Evolutionary conservation across 2,888 invertebrate species (phyloP).

Genomic region (Odontocerum albicorne): DNA sequence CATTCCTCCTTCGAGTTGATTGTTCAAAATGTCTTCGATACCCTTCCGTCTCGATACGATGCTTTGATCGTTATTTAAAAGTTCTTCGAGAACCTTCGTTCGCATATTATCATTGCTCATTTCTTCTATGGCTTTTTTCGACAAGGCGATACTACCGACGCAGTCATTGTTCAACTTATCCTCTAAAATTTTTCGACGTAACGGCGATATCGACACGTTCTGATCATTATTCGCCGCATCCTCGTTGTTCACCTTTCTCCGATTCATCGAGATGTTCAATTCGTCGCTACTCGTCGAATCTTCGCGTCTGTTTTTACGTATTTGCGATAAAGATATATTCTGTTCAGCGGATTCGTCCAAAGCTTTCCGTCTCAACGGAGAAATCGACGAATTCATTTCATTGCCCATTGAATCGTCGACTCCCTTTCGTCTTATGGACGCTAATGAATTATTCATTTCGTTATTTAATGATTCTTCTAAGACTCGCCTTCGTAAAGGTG

Average conservation of each 20-base stretch:
- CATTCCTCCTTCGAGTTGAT: conserved; percentile 8
- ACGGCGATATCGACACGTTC: conserved; percentile 19
- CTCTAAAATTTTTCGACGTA: conserved; percentile 25
- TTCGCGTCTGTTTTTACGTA: conserved; percentile 24
- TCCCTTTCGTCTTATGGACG: conserved; percentile 20
- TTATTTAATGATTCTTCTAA: conserved; percentile 24
- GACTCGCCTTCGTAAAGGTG: conserved; percentile 13
- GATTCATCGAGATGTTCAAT: conserved; percentile 2
- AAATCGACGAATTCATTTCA: conserved; percentile 20
- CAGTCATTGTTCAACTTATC: conserved; percentile 22
- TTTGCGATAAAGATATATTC: conserved; percentile 11
- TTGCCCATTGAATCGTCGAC: conserved; percentile 22
- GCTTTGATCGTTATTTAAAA: conserved; percentile 5
- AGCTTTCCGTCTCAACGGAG: conserved; percentile 18
- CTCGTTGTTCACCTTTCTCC: conserved; percentile 16
- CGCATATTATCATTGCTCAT: conserved; percentile 2
- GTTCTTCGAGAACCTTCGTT: conserved; percentile 12
- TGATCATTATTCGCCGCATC: conserved; percentile 18
- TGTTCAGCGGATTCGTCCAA: conserved; percentile 14
- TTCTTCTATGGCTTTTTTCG: conserved; percentile 17
- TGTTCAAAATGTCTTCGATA: conserved; percentile 19
- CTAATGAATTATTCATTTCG: conserved; percentile 9
- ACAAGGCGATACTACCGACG: conserved; percentile 3
- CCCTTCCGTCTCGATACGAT: conserved; percentile 6
- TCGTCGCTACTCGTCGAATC: conserved; percentile 22